Percentiles rank a stretch among this genome's conserved stretches.
Conservation (phyloP, 23 tunicate species). For the Ciona savignyi region DNA sequence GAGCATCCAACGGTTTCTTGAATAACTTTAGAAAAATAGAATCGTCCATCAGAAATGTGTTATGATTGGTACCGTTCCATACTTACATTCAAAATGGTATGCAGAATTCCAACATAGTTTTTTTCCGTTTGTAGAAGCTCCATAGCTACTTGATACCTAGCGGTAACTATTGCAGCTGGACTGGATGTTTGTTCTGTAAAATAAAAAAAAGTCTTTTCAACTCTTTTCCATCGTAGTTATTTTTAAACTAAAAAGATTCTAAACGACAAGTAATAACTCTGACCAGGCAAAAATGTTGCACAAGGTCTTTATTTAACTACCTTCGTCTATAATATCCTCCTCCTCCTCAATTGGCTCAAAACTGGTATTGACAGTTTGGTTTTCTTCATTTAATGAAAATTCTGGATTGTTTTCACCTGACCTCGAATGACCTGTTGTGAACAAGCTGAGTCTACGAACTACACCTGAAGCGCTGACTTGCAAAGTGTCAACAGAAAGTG, state of each 20-base stretch:
- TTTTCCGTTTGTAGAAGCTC: conserved; percentile 92
- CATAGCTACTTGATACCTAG: conserved; percentile 80
- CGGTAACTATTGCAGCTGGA: conserved; percentile 25
- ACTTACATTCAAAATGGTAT: conserved; percentile 64
- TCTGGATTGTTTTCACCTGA: neutral
- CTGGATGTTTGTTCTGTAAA: conserved; percentile 32
- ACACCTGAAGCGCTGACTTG: neutral
- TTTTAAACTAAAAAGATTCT: neutral
- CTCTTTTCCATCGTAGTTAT: too few relatives aligned
- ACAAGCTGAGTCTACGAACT: neutral
- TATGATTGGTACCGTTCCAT: too few relatives aligned
- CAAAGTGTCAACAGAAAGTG: neutral
- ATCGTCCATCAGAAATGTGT: neutral
- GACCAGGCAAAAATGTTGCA: too few relatives aligned
- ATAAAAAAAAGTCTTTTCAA: neutral
- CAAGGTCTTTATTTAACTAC: too few relatives aligned
- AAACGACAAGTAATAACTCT: neutral
- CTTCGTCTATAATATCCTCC: neutral
- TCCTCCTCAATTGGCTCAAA: neutral
- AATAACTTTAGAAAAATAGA: conserved; percentile 38
- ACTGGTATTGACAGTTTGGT: neutral
- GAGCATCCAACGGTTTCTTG: conserved; percentile 82
- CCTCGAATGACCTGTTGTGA: neutral
- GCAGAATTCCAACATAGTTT: conserved; percentile 81
- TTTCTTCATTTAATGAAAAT: neutral